phyloP scores from a whole-genome alignment of 2,888 invertebrate genomes.

The Thecophora atra region DNA sequence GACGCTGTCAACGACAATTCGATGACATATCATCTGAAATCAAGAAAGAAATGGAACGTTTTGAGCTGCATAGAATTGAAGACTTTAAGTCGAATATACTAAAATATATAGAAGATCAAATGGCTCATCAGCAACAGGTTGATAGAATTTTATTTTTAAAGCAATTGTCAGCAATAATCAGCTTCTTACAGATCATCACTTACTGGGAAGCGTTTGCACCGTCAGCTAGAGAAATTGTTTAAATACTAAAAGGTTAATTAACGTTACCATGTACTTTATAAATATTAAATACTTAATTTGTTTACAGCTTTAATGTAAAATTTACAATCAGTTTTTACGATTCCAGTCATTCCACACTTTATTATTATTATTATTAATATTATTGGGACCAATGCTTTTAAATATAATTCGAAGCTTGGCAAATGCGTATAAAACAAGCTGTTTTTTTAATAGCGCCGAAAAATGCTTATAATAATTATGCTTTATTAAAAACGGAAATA shows the following conservation, averaged over 20 bases:
- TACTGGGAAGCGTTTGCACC: conserved; percentile 93
- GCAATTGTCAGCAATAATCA: not conserved
- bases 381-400: conserved; percentile 54
- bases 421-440: no score
- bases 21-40: conserved; percentile 94
- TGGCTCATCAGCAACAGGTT: conserved; percentile 95
- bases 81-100: conserved; percentile 92
- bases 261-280: not conserved
- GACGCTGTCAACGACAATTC: conserved; percentile 94
- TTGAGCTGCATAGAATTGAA: conserved; percentile 85
- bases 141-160: conserved; percentile 6
- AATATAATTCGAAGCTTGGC: conserved; percentile 1
- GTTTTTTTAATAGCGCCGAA: no score
- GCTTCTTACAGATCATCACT: conserved; percentile 56
- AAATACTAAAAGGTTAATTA: conserved; percentile 67
- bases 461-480: no score
- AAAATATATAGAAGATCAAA: conserved; percentile 91
- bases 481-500: no score
- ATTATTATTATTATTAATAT: not conserved
- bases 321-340: not conserved
- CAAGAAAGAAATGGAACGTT: conserved; percentile 91
- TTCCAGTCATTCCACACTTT: not conserved
- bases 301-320: not conserved
- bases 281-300: not conserved
- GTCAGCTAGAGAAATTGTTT: conserved; percentile 91